phyloP scores from a whole-genome alignment of 2,888 invertebrate genomes.

The Caenorhabditis auriculariae region DNA sequence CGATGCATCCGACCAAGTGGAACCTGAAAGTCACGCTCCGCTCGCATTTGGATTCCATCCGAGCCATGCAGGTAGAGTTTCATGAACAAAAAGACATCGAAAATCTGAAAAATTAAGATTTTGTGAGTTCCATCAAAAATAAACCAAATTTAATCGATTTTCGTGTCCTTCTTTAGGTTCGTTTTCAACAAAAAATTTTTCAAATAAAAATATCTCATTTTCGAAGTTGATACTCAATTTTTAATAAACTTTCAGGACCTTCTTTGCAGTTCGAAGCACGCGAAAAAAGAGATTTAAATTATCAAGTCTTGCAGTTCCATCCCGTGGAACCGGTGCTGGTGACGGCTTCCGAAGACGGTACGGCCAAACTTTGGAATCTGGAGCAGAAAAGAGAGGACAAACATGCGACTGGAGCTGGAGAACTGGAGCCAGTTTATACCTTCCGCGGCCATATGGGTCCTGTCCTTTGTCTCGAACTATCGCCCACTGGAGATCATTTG shows the following conservation, averaged over 20 bases:
- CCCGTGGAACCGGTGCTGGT: slow-evolving; percentile 73
- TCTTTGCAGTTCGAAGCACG: too few relatives aligned
- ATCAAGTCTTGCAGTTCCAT: slow-evolving; percentile 53
- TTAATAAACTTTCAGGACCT: too few relatives aligned
- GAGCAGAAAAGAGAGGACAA: slow-evolving; percentile 90
- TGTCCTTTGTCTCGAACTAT: slow-evolving; percentile 90
- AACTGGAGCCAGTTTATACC: slow-evolving; percentile 97
- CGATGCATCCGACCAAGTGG: slow-evolving; percentile 41
- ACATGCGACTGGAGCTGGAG: slow-evolving; percentile 68
- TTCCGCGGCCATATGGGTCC: slow-evolving; percentile 91
- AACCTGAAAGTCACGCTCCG: slow-evolving; percentile 49
- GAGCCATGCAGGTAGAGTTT: slow-evolving; percentile 64
- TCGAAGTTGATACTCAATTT: too few relatives aligned
- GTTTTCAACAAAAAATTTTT: not conserved
- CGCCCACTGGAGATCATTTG: slow-evolving; percentile 86
- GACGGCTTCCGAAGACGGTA: slow-evolving; percentile 95
- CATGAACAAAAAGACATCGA: not conserved
- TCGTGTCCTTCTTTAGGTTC: not conserved
- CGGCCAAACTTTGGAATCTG: slow-evolving; percentile 97
- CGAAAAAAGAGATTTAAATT: too few relatives aligned
- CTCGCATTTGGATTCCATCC: slow-evolving; percentile 68
- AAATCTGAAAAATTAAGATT: not conserved
- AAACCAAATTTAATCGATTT: not conserved
- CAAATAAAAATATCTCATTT: too few relatives aligned
- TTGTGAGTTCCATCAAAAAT: not conserved